Evolutionary conservation across 2,888 invertebrate genomes (phyloP), one percentile per base, ranked within the genome.

Genomic region (Zaprionus lineosus): DNA sequence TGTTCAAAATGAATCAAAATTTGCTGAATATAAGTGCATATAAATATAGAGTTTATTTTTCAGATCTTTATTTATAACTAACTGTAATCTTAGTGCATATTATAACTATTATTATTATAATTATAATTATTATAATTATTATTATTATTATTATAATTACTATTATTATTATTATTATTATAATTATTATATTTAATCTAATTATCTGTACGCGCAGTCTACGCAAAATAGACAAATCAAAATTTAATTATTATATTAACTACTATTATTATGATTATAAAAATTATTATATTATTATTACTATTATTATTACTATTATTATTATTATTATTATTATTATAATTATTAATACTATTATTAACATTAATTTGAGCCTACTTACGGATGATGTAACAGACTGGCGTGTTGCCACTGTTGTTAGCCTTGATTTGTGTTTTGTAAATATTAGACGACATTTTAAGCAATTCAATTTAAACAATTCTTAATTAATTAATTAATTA

Each of bases 21-120:
- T 86, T 84, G 74, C 74, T 85, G 77, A 86, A 78, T 75, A 63
- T 85, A 84, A 81, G 71, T 84, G 74, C 76, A 84, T 79, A 84
- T 79, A 84, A 77, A 67, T 58, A 51, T 73, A 75, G 72, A 26
- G 52, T 60, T 62, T 74, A 74, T 66, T 46, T 66, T 53, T 33
- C n/a, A n/a, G n/a, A n/a, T n/a, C n/a, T n/a, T n/a, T n/a, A n/a
- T n/a, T n/a, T n/a, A n/a, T n/a, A n/a, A n/a, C n/a, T n/a, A n/a
- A n/a, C n/a, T n/a, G n/a, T n/a, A n/a, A 43, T 24, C 18, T 84
- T 84, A 83, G 81, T 71, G 81, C 82, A 74, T 72, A 68, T 68
- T 74, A 65, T 69, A 44, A 48, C 31, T 37, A 83, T 84, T 86
- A 79, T 77, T 75, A 83, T 72, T 77, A 68, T 76, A 68, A n/a